Base-by-base conservation (phyloP, 2,797 vertebrate species). In the Nyctalus aviator region DNA sequence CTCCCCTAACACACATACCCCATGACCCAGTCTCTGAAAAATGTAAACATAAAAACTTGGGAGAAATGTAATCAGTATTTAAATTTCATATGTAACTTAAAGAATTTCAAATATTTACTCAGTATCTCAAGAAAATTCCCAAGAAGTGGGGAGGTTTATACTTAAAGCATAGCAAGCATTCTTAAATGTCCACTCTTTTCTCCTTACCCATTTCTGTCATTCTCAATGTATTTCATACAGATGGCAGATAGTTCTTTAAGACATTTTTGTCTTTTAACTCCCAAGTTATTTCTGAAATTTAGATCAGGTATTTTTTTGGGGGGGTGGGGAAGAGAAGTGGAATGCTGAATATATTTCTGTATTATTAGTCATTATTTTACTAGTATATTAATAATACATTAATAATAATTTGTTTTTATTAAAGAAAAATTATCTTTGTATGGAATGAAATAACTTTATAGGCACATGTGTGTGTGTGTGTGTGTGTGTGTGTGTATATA, bases 21-120 rank as follows among this genome's bases (percentile, higher is more conserved):
- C 23, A 27, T 50, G 85, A 35, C 46, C 71, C 48, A 23, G 30
- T 41, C 77, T 95, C 77, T 75, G 53, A 91, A 77, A 82, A 81
- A 75, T 76, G 79, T 53, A 81, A 94, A 91, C 27, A 91, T 37
- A 41, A 35, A 90, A 93, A 90, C 32, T 37, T 83, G 46, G 41
- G 64, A 90, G 48, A 90, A 89, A 90, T 72, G 4, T 84, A 53
- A 91, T 84, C 37, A 84, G 12, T 77, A 84, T 86, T 95, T 82
- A 91, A 89, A 55, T 75, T 85, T 13, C 53, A 75, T 66, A 83
- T 73, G 14, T 55, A 75, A 76, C 9, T 71, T 72, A 73, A 87
- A 89, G 76, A 95, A 95, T 89, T 93, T 95, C 88, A 97, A 96
- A 92, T 94, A 95, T 96, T 96, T 94, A 75, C 57, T 91, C 82